A percentile compares a stretch with the other conserved stretches of the same genome.
Evolutionary conservation across 2,888 invertebrate genomes (phyloP).

Genomic region (Polylopha cassiicola): DNA sequence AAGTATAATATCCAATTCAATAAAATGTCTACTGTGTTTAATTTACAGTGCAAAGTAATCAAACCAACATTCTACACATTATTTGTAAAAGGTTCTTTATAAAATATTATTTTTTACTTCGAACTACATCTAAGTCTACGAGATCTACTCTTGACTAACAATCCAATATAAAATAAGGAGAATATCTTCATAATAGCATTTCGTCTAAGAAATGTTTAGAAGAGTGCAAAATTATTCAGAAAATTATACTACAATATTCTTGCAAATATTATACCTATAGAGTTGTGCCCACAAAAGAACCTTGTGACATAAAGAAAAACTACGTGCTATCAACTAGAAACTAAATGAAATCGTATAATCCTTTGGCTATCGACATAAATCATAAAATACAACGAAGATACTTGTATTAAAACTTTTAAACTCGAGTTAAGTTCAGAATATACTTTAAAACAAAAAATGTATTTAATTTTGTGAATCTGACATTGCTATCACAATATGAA

Average conservation of each 20-base stretch:
- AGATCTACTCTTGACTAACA: conserved; percentile 34
- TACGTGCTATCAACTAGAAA: too few relatives aligned
- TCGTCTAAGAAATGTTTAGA: conserved; percentile 33
- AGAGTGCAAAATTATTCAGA: conserved; percentile 21
- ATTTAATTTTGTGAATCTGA: too few relatives aligned
- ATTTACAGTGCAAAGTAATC: conserved; percentile 35
- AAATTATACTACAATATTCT: conserved; percentile 8
- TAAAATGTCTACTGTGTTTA: conserved; percentile 33
- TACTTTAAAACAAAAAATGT: too few relatives aligned
- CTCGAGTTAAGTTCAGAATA: background rate
- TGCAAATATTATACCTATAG: conserved; percentile 9
- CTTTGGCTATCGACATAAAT: too few relatives aligned
- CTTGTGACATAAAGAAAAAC: too few relatives aligned
- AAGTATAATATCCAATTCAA: background rate
- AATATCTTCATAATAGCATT: conserved; percentile 30
- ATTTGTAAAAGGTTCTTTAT: too few relatives aligned
- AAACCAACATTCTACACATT: conserved; percentile 16
- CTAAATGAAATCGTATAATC: too few relatives aligned
- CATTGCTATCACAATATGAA: too few relatives aligned
- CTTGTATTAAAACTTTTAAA: background rate
- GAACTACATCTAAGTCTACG: conserved; percentile 31
- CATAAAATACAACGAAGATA: background rate
- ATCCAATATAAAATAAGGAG: conserved; percentile 17
- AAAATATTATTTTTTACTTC: too few relatives aligned
- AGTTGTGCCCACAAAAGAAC: conserved; percentile 19